Percentiles rank a stretch among this genome's conserved stretches.
phyloP scores from a whole-genome alignment of 2,888 invertebrate genomes.

The Dryadula phaetusa region DNA sequence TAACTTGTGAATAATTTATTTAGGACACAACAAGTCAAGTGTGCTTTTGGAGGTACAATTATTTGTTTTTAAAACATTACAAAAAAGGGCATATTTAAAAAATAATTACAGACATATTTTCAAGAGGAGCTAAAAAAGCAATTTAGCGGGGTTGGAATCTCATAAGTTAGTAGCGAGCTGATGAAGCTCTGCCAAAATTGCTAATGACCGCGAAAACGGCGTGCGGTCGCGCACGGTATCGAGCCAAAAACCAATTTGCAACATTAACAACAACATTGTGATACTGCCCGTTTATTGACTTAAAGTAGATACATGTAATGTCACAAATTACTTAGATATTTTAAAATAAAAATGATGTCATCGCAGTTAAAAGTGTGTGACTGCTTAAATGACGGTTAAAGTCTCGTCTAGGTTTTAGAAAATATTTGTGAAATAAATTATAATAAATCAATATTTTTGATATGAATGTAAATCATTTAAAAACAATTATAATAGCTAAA shows the following conservation, averaged over 20 bases:
- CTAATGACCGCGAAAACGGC: conserved; percentile 76
- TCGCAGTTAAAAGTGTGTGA: background rate
- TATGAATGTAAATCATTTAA: no score
- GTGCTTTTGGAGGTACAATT: background rate
- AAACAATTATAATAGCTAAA: no score
- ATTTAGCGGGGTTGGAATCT: conserved; percentile 59
- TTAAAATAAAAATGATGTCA: background rate
- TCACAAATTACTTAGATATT: background rate
- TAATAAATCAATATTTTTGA: no score
- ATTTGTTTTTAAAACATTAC: background rate
- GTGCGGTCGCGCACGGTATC: conserved; percentile 70
- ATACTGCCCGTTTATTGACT: conserved; percentile 52
- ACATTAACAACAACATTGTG: conserved; percentile 73
- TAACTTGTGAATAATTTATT: background rate
- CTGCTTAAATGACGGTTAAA: background rate
- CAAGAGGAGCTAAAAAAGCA: conserved; percentile 48
- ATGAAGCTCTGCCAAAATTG: conserved; percentile 78
- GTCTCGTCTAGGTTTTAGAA: no score
- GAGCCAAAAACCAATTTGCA: conserved; percentile 79
- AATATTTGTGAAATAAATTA: no score
- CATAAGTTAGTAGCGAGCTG: conserved; percentile 68
- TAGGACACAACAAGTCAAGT: background rate
- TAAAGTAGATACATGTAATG: conserved; percentile 29
- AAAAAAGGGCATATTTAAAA: conserved; percentile 8
- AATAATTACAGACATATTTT: conserved; percentile 37